A percentile compares a stretch with the other conserved stretches of the same genome.
phyloP scores from a whole-genome alignment of 2,888 invertebrate species.

The Dasypogon diadema region DNA sequence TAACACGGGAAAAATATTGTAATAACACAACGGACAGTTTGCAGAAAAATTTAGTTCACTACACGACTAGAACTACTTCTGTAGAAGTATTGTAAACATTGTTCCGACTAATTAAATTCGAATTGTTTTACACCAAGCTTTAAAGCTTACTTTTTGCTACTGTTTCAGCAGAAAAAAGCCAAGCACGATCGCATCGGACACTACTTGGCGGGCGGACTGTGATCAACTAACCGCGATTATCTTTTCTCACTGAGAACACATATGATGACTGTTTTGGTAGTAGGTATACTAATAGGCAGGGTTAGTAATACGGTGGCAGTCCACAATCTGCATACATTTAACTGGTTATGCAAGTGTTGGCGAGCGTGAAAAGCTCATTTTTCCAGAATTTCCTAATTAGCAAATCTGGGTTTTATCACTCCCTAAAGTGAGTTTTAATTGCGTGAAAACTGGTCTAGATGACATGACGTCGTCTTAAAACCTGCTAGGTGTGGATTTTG shows the following conservation, averaged over 20 bases:
- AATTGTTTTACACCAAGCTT: neutral
- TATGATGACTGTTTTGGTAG: neutral
- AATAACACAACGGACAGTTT: too few relatives aligned
- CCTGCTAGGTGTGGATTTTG: neutral
- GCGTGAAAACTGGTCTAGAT: neutral
- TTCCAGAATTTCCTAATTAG: neutral
- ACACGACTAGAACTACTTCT: too few relatives aligned
- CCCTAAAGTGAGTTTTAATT: neutral
- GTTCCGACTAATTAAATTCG: neutral
- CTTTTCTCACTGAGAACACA: neutral
- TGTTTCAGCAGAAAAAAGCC: neutral
- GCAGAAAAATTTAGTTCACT: too few relatives aligned
- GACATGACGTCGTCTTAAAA: too few relatives aligned
- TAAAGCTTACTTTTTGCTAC: neutral
- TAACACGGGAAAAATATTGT: too few relatives aligned
- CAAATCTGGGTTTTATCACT: neutral
- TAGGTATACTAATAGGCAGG: neutral
- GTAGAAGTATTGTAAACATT: too few relatives aligned
- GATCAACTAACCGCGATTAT: conserved; percentile 40
- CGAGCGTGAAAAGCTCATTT: neutral
- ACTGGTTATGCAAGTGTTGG: neutral
- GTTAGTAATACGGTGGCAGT: too few relatives aligned
- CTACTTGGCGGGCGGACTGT: conserved; percentile 12
- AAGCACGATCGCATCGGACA: conserved; percentile 1
- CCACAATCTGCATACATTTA: neutral